phyloP scores from a whole-genome alignment of 2,888 invertebrate species.

The Drosophila barbarae region DNA sequence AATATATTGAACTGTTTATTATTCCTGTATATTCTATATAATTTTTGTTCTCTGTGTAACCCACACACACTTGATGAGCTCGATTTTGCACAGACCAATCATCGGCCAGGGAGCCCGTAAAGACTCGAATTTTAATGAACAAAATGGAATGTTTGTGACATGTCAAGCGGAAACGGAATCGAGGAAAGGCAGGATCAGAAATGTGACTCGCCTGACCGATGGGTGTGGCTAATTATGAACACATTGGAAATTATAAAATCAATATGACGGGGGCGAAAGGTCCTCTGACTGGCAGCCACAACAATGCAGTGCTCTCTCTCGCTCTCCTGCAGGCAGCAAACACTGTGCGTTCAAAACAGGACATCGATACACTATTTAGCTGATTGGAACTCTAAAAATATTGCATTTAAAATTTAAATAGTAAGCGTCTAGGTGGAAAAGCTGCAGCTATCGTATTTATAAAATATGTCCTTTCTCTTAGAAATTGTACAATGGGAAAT shows the following conservation, averaged over 20 bases:
- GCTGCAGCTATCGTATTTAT: neutral
- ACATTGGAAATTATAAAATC: constrained; percentile 63
- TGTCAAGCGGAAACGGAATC: constrained; percentile 27
- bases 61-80: constrained; percentile 24
- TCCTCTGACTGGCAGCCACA: constrained; percentile 26
- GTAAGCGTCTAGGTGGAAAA: too few relatives aligned
- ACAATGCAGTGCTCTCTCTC: neutral
- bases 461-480: neutral
- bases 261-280: constrained; percentile 36
- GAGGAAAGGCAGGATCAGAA: constrained; percentile 6
- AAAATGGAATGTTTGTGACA: constrained; percentile 59
- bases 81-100: constrained; percentile 35
- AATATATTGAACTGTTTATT: neutral
- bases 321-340: neutral
- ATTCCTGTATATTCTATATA: neutral
- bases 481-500: neutral
- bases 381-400: neutral
- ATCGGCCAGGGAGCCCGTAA: neutral
- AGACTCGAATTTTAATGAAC: constrained; percentile 41
- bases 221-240: constrained; percentile 65
- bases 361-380: neutral
- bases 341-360: neutral
- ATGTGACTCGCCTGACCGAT: constrained; percentile 5
- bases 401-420: neutral
- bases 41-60: neutral